Conservation (phyloP, 2,797 vertebrate species). For the Paramormyrops hopkinsi region DNA sequence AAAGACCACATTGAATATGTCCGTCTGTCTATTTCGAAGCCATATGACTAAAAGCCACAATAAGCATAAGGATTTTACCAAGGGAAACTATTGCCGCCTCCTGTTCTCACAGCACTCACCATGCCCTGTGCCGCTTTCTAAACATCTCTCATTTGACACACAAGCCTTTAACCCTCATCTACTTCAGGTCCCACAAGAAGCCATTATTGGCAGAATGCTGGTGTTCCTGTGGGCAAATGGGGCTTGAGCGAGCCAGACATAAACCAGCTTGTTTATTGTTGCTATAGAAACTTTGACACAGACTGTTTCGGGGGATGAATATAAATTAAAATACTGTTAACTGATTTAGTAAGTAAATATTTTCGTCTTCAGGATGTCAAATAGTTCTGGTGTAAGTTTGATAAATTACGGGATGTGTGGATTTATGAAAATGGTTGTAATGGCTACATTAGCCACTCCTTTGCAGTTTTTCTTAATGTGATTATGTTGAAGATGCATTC, state of each 20-base stretch:
- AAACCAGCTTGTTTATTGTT: conserved; percentile 4
- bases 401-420: not conserved
- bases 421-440: not conserved
- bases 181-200: not conserved
- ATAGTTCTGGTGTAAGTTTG: not conserved
- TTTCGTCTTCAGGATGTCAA: not conserved
- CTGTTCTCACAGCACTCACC: not conserved
- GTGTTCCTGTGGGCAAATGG: not conserved
- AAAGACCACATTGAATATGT: not conserved
- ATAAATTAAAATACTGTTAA: not conserved
- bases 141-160: not conserved
- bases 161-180: not conserved
- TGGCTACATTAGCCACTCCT: not conserved
- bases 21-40: not conserved
- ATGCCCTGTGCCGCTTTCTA: not conserved
- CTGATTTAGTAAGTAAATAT: not conserved
- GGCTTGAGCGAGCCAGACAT: not conserved
- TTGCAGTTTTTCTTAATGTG: not conserved
- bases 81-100: not conserved
- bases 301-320: not conserved
- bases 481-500: not conserved
- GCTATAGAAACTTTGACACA: not conserved
- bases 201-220: not conserved
- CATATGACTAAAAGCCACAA: not conserved
- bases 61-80: not conserved